Evolutionary conservation across 2,888 invertebrate genomes (phyloP).

Genomic region (Melikaiella ostensackeni): DNA sequence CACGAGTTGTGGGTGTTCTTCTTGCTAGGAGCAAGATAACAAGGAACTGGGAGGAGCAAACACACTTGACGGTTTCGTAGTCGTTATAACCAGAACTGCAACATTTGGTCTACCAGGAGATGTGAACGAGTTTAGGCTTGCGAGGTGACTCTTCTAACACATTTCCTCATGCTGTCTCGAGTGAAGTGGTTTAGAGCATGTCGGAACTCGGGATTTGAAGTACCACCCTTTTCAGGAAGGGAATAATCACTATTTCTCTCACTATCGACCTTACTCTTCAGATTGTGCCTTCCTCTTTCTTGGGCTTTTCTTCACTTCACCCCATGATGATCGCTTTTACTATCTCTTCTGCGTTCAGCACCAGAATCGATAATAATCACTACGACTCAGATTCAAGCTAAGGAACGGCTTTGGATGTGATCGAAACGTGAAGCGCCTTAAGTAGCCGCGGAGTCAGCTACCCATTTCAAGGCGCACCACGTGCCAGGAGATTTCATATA

Average conservation of each 20-base stretch:
- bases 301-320: background rate
- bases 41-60: conserved; percentile 64
- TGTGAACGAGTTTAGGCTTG: conserved; percentile 39
- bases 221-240: conserved; percentile 1
- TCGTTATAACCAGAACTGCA: conserved; percentile 71
- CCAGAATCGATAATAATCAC: conserved; percentile 58
- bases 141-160: background rate
- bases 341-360: conserved; percentile 46
- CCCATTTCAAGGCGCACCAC: conserved; percentile 60
- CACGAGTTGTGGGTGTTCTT: conserved; percentile 20
- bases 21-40: conserved; percentile 66
- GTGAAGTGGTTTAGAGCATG: background rate
- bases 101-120: conserved; percentile 48
- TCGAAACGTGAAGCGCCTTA: conserved; percentile 61
- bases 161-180: conserved; percentile 20
- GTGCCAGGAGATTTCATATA: conserved; percentile 62
- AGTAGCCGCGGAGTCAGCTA: conserved; percentile 58
- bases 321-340: conserved; percentile 9
- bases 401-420: conserved; percentile 55
- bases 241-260: conserved; percentile 9
- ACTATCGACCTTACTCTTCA: background rate
- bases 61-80: conserved; percentile 60
- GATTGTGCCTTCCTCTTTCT: conserved; percentile 37
- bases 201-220: background rate
- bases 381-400: conserved; percentile 41